Base-by-base conservation (phyloP, 2,113 vertebrate genomes). In the Oncorhynchus mykiss region DNA sequence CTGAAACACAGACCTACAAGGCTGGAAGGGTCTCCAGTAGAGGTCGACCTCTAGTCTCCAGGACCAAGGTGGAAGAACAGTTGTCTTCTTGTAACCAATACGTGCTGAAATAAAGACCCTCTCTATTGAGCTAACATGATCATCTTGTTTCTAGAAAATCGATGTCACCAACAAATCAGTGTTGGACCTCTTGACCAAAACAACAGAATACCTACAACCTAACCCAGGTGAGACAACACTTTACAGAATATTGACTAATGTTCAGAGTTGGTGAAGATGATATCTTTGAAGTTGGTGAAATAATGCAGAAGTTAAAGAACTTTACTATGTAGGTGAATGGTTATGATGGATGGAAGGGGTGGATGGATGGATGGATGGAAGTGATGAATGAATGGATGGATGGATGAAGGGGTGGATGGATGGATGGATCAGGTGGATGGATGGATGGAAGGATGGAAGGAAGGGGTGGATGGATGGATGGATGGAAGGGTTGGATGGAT, bases 141-240 rank as follows among this genome's bases (percentile, higher is more conserved):
- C 67, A 27, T 65, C 24, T 29, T 54, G 29, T 57, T 13, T 51
- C 57, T 70, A 84, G 97, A 99, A 98, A 96, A 96, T 97, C 70
- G 96, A 98, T n/a, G 78, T 96, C 80, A 98, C 96, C 82, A 97
- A 93, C 91, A 99, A 97, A 91, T 96, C 94, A 1, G 92, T 99
- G 79, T 92, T 95, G 0, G 97, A 98, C 64, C 94, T 99, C 64
- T 87, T 99, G 60, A 94, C 95, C 54, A 99, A 95, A 93, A 95
- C 96, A 75, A 97, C 96, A 0, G 97, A 98, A 70, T 99, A 98
- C 85, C 95, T 98, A 59, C 96, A 98, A 85, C 97, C 97, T 18
- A 98, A 97, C 93, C 96, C 97, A 93, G 97, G 97, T 98, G 94
- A 87, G 22, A 18, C 49, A 14, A 27, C 14, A n/a, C 14, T 6